phyloP scores from a whole-genome alignment of 2,797 vertebrate species.

The Macrochelys suwanniensis region DNA sequence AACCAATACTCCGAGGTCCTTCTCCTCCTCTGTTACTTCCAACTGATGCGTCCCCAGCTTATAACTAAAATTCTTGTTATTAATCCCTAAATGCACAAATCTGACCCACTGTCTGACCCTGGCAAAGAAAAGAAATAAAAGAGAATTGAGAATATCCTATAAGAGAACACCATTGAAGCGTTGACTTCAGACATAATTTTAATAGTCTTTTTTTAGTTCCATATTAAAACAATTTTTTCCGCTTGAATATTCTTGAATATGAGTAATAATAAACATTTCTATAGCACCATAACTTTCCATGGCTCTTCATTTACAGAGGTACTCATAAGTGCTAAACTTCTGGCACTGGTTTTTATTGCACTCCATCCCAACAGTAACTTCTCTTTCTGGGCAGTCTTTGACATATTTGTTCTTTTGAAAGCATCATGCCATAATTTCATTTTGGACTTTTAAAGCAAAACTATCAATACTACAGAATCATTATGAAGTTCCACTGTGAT shows the following conservation, averaged over 20 bases:
- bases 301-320: neutral
- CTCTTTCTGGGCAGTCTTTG: neutral
- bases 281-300: neutral
- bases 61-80: no score
- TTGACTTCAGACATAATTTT: neutral
- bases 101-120: neutral
- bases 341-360: neutral
- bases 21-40: no score
- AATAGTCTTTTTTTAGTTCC: neutral
- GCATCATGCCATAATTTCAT: neutral
- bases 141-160: neutral
- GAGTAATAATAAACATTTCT: neutral
- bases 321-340: neutral
- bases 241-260: neutral
- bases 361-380: neutral
- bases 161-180: neutral
- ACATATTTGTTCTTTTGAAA: neutral
- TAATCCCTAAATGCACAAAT: neutral
- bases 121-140: neutral
- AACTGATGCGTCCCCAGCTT: no score
- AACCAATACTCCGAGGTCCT: no score
- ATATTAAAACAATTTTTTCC: neutral
- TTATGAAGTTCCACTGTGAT: neutral
- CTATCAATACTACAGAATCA: accelerated
- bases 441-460: neutral